Evolutionary conservation across 1,140 invertebrate genomes (phyloP), one percentile per base, ranked within the genome.

Genomic region (Chrysoperla carnea): DNA sequence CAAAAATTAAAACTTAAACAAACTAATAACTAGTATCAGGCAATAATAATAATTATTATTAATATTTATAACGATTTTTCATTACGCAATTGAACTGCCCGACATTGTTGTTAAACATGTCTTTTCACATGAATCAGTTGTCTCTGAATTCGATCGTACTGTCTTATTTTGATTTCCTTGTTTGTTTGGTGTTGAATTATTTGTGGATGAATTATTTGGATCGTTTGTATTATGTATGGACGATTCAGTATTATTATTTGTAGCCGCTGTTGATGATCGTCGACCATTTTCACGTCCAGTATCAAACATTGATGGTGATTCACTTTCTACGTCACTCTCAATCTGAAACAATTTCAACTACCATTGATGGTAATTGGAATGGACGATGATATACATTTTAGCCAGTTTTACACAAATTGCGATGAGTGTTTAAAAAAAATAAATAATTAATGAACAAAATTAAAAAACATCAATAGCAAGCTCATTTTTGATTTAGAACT

Each of bases 61-160:
- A 5, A 23, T 23, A 23, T 23, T 23, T 23, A 23, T 23, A 23
- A 23, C 17, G 17, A 23, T 36, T 28, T 38, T 38, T 13, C 51
- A 57, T 75, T 73, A 76, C 67, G 73, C 73, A 63, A 76, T 75
- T 53, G 73, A 74, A 62, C 67, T 75, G 43, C 73, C 73, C 49
- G 73, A 76, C 72, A 75, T 75, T 43, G 73, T 76, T 47, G 73
- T 75, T 29, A 61, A 57, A 42, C 59, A 60, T 14, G 57, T 58
- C 39, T 59, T 60, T 44, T 61, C 59, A 49, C 59, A 61, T 7
- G 55, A 52, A 40, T 61, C 59, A 9, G 59, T 60, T 40, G 59
- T 61, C 44, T 61, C 59, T 37, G 58, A 60, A 44, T 51, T 61
- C 8, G 55, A 58, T 17, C 59, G 50, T 17, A 61, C 59, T 4